Evolutionary conservation across 1,140 invertebrate species (phyloP).

Genomic region (Metaphire vulgaris): DNA sequence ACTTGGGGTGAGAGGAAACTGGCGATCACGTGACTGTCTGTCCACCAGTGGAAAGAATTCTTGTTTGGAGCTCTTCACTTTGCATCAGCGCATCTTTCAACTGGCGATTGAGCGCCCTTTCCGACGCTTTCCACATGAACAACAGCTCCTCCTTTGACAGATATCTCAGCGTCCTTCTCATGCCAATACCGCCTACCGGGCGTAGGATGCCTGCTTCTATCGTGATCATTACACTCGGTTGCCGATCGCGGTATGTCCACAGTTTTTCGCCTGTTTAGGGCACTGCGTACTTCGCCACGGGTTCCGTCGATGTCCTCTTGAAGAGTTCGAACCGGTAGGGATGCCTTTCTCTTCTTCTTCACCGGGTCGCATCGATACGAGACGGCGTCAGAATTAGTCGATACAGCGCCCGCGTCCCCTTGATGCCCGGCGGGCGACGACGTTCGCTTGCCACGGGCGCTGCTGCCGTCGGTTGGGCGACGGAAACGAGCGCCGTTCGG

Average conservation of each 20-base stretch:
- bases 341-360: not conserved
- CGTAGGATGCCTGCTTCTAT: too few species aligned
- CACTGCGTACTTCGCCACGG: not conserved
- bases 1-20: too few species aligned
- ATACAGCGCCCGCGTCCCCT: too few species aligned
- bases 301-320: not conserved
- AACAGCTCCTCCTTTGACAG: constrained; percentile 68
- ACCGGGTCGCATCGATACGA: not conserved
- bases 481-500: too few species aligned
- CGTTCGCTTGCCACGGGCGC: too few species aligned
- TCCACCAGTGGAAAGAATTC: too few species aligned
- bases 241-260: not conserved
- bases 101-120: constrained; percentile 62
- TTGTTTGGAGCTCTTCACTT: constrained; percentile 57
- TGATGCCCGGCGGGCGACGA: too few species aligned
- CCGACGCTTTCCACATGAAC: constrained; percentile 64
- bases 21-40: too few species aligned
- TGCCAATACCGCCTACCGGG: not conserved
- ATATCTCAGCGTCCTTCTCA: too few species aligned
- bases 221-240: not conserved
- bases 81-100: constrained; percentile 62
- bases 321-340: not conserved
- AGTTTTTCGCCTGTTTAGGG: not conserved
- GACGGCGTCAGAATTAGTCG: too few species aligned
- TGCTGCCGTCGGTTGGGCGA: too few species aligned